Conservation (phyloP, 2,888 invertebrate genomes). For the Ferdinandea cuprea region DNA sequence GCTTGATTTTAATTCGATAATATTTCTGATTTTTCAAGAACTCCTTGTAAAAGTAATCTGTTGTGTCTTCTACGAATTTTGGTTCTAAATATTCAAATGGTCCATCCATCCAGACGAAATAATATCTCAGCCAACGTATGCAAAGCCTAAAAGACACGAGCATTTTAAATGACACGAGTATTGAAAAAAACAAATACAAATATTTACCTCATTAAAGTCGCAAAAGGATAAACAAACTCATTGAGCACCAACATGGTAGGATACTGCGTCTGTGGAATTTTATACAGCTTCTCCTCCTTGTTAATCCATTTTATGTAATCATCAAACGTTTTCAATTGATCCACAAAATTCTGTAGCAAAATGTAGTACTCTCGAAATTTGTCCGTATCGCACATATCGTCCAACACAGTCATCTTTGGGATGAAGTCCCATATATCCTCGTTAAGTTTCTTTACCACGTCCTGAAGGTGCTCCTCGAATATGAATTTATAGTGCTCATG, state of each 20-base stretch:
- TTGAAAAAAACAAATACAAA: conserved; percentile 58
- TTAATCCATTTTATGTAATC: conserved; percentile 93
- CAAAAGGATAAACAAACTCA: conserved; percentile 88
- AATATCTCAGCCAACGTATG: conserved; percentile 90
- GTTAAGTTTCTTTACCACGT: conserved; percentile 88
- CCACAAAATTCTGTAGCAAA: conserved; percentile 89
- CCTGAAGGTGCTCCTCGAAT: conserved; percentile 91
- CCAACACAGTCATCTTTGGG: conserved; percentile 90
- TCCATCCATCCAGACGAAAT: conserved; percentile 96
- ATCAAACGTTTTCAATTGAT: conserved; percentile 89
- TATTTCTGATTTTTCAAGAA: conserved; percentile 91
- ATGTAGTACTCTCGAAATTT: conserved; percentile 91
- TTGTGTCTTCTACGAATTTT: conserved; percentile 89
- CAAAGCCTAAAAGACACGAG: conserved; percentile 82
- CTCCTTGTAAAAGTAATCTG: conserved; percentile 91
- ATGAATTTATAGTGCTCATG: conserved; percentile 92
- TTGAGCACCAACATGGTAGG: conserved; percentile 91
- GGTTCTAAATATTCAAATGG: conserved; percentile 94
- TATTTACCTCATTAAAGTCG: conserved; percentile 87
- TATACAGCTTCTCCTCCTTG: conserved; percentile 92
- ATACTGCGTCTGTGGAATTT: conserved; percentile 90
- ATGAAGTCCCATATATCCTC: conserved; percentile 88
- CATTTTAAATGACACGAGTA: background rate
- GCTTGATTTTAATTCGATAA: conserved; percentile 90
- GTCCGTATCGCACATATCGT: conserved; percentile 92